Percentiles rank a stretch among this genome's conserved stretches.
phyloP scores from a whole-genome alignment of 2,113 vertebrate genomes.

The Prionailurus viverrinus region DNA sequence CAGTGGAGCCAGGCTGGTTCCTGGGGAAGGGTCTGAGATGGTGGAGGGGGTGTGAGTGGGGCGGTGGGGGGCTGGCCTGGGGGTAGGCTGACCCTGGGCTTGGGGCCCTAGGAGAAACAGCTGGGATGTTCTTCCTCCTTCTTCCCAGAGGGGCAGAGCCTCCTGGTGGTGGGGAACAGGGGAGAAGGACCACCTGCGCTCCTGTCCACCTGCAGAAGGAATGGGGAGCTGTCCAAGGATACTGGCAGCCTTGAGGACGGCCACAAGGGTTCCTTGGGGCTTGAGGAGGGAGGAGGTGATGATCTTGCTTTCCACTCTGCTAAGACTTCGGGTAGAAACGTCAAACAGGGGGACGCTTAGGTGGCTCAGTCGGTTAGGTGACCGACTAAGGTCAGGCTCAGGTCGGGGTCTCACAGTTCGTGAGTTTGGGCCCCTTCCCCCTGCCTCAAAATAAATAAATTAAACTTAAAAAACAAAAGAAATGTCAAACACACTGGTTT shows the following conservation, averaged over 20 bases:
- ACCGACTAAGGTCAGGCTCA: no score
- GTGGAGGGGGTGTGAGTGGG: not conserved
- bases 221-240: not conserved
- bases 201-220: not conserved
- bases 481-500: not conserved
- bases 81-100: not conserved
- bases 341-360: no score
- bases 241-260: not conserved
- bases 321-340: not conserved
- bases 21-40: not conserved
- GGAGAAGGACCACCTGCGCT: not conserved
- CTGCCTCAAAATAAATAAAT: no score
- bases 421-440: no score
- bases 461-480: not conserved
- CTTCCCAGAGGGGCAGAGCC: not conserved
- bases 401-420: no score
- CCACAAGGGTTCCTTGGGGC: not conserved
- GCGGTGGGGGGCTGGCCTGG: fast-evolving
- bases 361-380: no score
- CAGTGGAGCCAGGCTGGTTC: not conserved
- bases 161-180: fast-evolving
- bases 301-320: not conserved
- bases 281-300: not conserved
- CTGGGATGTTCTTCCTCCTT: fast-evolving
- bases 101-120: not conserved